Evolutionary conservation across 2,797 vertebrate species (phyloP).

Genomic region (Poeciliopsis presidionis): DNA sequence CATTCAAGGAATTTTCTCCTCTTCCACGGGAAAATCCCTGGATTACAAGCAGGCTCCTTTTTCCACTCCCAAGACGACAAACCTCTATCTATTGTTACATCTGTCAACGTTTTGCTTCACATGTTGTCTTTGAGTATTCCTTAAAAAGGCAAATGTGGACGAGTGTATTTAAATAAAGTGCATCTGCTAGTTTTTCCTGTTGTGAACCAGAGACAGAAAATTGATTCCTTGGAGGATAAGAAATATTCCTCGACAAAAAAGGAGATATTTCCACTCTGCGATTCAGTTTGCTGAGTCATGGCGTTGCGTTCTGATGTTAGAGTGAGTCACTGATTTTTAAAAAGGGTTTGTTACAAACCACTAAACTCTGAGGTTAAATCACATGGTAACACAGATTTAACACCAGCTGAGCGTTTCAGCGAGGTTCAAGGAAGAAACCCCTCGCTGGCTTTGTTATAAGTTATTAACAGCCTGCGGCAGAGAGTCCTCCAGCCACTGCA

Average conservation of each 20-base stretch:
- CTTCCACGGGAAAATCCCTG: not conserved
- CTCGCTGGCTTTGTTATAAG: slow-evolving; percentile 24
- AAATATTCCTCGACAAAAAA: slow-evolving; percentile 41
- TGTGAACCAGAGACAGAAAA: slow-evolving; percentile 55
- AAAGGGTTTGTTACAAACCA: slow-evolving; percentile 30
- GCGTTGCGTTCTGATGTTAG: not conserved
- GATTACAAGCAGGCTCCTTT: not conserved
- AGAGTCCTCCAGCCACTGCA: slow-evolving; percentile 14
- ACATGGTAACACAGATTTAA: slow-evolving; percentile 7
- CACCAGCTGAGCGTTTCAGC: not conserved
- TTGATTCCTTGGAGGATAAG: slow-evolving; percentile 39
- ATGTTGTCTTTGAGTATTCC: not conserved
- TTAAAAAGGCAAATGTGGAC: not conserved
- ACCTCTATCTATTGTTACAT: not conserved
- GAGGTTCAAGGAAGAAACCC: not conserved
- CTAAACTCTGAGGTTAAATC: slow-evolving; percentile 19
- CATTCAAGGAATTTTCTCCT: slow-evolving; percentile 14
- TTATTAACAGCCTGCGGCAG: slow-evolving; percentile 43
- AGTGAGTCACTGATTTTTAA: slow-evolving; percentile 43
- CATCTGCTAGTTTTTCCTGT: slow-evolving; percentile 56
- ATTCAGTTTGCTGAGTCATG: slow-evolving; percentile 31
- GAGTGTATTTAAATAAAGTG: slow-evolving; percentile 5
- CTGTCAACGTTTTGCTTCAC: not conserved
- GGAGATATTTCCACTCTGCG: slow-evolving; percentile 3
- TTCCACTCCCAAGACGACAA: not conserved